Base-by-base conservation (phyloP, 2,113 vertebrate species). In the Proteles cristata region DNA sequence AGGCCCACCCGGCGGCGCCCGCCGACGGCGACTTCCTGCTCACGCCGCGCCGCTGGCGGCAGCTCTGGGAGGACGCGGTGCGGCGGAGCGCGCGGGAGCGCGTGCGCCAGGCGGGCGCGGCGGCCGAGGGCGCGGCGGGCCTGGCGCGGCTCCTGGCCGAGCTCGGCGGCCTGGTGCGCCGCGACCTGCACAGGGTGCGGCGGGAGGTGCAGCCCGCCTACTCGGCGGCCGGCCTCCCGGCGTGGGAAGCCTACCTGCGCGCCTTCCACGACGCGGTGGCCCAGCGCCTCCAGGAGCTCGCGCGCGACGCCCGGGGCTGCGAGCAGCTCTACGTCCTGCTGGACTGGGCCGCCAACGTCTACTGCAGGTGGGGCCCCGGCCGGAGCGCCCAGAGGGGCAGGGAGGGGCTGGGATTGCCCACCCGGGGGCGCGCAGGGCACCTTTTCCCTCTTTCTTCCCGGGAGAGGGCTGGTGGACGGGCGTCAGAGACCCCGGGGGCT, bases 261-360 rank as follows among this genome's bases (percentile, higher is more conserved):
- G 98, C 98, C 73, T 99, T 99, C 93, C 99, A 99, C 50, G 17
- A 71, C 31, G 98, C 98, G 1, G 86, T 99, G 92, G 98, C 98
- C 50, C 97, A 97, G 17, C 98, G 98, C 76, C 68, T 99, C 61
- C 98, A 98, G 97, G 95, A 92, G 33, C 95, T 99, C 0, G 97
- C 94, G 19, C 95, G 79, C 4, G 25, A 19, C 17, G 90, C 95
- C 63, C 84, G 39, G 2, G 88, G 94, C 97, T 96, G 90, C 14
- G 97, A 98, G 97, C 98, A 99, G 79, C 89, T 98, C 35, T 98
- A 98, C 19, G 65, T 82, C 11, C 88, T 99, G 71, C 98, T 99
- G 1, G 0, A 98, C 83, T 99, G 99, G 99, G 97, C 98, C 39
- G 97, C 98, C 95, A 99, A 99, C 11, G 97, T 65, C 11, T 99